Percentiles rank a stretch among this genome's conserved stretches.
Evolutionary conservation across 2,113 vertebrate genomes (phyloP).

Genomic region (Arenaria interpres): DNA sequence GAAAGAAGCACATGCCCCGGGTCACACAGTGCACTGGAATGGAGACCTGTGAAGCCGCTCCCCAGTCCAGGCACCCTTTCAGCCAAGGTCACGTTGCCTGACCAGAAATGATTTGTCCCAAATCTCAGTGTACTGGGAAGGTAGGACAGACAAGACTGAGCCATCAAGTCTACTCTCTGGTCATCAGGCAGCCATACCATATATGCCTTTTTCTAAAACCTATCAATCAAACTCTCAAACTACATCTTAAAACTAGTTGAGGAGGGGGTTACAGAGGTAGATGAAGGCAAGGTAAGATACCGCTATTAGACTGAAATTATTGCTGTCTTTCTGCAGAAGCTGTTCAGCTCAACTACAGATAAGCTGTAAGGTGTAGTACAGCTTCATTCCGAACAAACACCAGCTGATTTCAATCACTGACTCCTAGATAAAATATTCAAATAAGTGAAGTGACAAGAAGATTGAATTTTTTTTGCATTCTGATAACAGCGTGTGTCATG

Average conservation of each 20-base stretch:
- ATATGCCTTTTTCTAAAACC: neutral
- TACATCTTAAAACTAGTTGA: neutral
- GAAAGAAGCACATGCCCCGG: neutral
- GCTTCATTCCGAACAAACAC: neutral
- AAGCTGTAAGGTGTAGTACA: neutral
- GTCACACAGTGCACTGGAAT: rapidly evolving
- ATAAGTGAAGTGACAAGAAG: conserved; percentile 36
- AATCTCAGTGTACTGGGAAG: neutral
- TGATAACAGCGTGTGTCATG: neutral
- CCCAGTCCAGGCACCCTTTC: neutral
- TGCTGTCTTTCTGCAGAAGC: neutral
- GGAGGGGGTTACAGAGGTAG: neutral
- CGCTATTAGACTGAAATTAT: neutral
- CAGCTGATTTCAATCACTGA: conserved; percentile 29
- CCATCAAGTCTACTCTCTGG: neutral
- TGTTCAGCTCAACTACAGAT: neutral
- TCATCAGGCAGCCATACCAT: neutral
- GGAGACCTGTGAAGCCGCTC: neutral
- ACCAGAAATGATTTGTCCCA: neutral
- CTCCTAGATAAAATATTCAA: conserved; percentile 25
- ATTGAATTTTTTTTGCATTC: neutral
- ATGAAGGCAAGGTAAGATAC: neutral
- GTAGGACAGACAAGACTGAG: neutral
- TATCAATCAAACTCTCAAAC: neutral
- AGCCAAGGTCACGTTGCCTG: neutral